These are phyloP conservation scores for Drosophila orosa DNA, from an alignment of 1,140 invertebrate genomes.

Conservation along the genomic window DNA sequence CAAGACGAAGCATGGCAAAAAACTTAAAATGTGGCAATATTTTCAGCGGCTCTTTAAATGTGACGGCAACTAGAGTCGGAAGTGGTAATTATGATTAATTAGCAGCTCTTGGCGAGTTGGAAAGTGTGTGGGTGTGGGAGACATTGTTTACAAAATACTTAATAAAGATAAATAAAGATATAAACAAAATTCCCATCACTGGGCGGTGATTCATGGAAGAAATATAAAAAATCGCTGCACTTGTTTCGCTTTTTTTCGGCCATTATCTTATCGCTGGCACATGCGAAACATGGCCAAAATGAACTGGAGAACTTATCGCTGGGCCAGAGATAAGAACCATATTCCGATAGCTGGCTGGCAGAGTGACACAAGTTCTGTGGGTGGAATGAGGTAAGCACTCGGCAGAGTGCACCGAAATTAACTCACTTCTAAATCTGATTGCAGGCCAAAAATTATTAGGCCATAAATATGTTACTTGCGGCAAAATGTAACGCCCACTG, in stretches of 20 bases:
- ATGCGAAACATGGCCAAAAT: slow-evolving; percentile 58
- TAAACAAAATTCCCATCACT: not conserved
- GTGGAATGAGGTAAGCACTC: slow-evolving; percentile 51
- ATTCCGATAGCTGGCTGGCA: slow-evolving; percentile 8
- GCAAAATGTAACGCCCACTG: slow-evolving; percentile 79
- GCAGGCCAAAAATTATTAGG: slow-evolving; percentile 74
- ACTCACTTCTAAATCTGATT: slow-evolving; percentile 60
- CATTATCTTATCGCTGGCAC: slow-evolving; percentile 63
- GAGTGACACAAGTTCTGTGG: slow-evolving; percentile 36
- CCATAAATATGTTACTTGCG: slow-evolving; percentile 72
- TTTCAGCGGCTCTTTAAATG: slow-evolving; percentile 16
- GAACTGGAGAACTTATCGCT: slow-evolving; percentile 64
- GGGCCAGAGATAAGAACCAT: slow-evolving; percentile 16
- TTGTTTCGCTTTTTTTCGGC: slow-evolving; percentile 26
- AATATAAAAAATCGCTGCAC: slow-evolving; percentile 44
- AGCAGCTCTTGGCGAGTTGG: slow-evolving; percentile 21
- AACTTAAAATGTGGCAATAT: slow-evolving; percentile 43
- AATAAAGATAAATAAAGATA: slow-evolving; percentile 12
- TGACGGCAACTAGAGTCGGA: slow-evolving; percentile 17
- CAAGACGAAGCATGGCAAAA: slow-evolving; percentile 7
- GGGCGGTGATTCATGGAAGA: slow-evolving; percentile 27
- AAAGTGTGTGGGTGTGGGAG: slow-evolving; percentile 28
- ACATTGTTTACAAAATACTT: slow-evolving; percentile 36
- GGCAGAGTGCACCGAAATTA: slow-evolving; percentile 39
- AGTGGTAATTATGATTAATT: slow-evolving; percentile 68